Base-by-base conservation (phyloP, 2,797 vertebrate species). In the Aulostomus chinensis region DNA sequence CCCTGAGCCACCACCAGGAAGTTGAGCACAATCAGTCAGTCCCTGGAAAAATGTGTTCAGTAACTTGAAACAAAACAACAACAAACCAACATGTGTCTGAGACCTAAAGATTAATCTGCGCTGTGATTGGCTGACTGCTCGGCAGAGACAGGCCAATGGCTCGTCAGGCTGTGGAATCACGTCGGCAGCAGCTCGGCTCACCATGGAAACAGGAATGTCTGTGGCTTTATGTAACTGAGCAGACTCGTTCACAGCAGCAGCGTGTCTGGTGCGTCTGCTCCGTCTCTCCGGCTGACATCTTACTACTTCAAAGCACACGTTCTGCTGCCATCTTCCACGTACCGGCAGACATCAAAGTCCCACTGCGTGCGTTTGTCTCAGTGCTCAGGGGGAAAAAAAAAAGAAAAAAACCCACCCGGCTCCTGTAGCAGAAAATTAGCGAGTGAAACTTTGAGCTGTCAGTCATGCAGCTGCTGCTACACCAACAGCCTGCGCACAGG, bases 191-290 rank as follows among this genome's bases (percentile, higher is more conserved):
- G 31, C 54, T 24, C 15, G 2, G 9, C 26, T 67, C 61, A 5
- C 85, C 73, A 83, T 84, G 71, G 80, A 74, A 87, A 87, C 85
- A 78, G 62, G 63, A 68, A 56, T 40, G 32, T 24, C 66, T 9
- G 36, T 50, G 58, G 59, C 42, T 56, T 74, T 73, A 51, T 64
- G 68, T 75, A 62, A 73, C 33, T 29, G 28, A 18, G 31, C 62
- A 48, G 37, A n/a, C 43, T 42, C 12, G 0, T 28, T 53, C 52
- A 26, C 52, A 53, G 61, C 74, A 28, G 64, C n/a, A 55, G 61
- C 10, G 21, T 12, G 60, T 55, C 48, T 48, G 24, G 7, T 25
- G 63, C 22, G 54, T 68, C 68, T 75, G 72, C 58, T 56, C 43
- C 0, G 34, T 47, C 20, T 68, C 35, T 2, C 36, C 46, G 7